Percentiles rank a stretch among this genome's conserved stretches.
Evolutionary conservation across 1,140 invertebrate species (phyloP).

Genomic region (Microplitis mediator): DNA sequence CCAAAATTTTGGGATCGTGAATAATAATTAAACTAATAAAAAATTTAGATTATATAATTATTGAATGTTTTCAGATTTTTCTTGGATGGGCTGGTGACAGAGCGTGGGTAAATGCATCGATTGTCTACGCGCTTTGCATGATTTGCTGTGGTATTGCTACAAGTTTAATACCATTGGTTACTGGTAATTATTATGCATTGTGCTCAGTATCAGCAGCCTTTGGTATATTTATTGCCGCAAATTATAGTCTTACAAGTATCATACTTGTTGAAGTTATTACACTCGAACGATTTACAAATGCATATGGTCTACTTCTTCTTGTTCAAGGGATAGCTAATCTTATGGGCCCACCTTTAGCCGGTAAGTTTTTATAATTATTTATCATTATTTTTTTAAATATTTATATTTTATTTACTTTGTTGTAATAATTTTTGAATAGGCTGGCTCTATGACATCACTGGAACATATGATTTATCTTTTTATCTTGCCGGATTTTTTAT

Average conservation of each 20-base stretch:
- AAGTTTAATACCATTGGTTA: slow-evolving; percentile 71
- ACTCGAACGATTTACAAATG: slow-evolving; percentile 86
- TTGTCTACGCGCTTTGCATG: slow-evolving; percentile 83
- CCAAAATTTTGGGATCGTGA: too few relatives aligned
- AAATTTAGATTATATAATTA: background rate
- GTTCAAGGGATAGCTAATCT: slow-evolving; percentile 89
- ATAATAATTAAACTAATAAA: background rate
- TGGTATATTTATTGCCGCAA: slow-evolving; percentile 85
- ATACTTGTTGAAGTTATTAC: slow-evolving; percentile 86
- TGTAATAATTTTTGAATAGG: slow-evolving; percentile 59
- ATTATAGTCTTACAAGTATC: slow-evolving; percentile 85
- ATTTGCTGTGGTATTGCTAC: slow-evolving; percentile 75
- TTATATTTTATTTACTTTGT: too few relatives aligned
- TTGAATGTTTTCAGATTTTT: slow-evolving; percentile 69
- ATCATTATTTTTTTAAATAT: too few relatives aligned
- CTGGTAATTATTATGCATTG: slow-evolving; percentile 67
- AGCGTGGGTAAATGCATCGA: slow-evolving; percentile 73
- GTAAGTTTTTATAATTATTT: slow-evolving; percentile 54
- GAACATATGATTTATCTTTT: slow-evolving; percentile 83
- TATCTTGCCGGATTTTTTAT: slow-evolving; percentile 87
- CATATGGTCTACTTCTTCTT: slow-evolving; percentile 84
- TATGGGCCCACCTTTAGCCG: slow-evolving; percentile 84
- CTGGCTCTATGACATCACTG: slow-evolving; percentile 79
- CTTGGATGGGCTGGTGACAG: slow-evolving; percentile 87
- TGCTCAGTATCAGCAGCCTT: slow-evolving; percentile 73